Percentiles rank a stretch among this genome's conserved stretches.
Conservation (phyloP, 2,797 vertebrate species). For the Ctenopoma kingsleyae region DNA sequence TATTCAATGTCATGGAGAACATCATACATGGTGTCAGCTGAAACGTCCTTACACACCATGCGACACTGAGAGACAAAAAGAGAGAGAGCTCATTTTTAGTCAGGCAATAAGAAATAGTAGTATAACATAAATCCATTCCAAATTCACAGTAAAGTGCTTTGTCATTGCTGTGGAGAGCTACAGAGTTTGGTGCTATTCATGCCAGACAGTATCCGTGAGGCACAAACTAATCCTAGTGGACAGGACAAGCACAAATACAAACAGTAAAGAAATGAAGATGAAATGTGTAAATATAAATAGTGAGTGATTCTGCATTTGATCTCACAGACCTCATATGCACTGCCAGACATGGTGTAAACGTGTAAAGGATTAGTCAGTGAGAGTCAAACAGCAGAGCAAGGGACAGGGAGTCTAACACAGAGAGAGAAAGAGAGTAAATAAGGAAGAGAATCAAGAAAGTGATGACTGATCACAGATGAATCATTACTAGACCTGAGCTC, state of each 20-base stretch:
- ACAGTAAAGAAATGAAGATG: constrained; percentile 5
- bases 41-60: constrained; percentile 91
- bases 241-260: constrained; percentile 4
- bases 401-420: not conserved
- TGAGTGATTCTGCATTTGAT: constrained; percentile 7
- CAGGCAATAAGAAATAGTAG: not conserved
- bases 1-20: constrained; percentile 97
- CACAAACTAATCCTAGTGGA: not conserved
- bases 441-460: constrained; percentile 12
- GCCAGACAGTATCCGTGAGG: not conserved
- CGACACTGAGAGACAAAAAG: constrained; percentile 84
- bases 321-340: not conserved
- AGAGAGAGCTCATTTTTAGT: not conserved
- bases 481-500: constrained; percentile 47
- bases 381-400: constrained; percentile 5
- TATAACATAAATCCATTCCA: not conserved
- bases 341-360: constrained; percentile 1
- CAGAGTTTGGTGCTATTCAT: constrained; percentile 3
- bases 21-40: constrained; percentile 92
- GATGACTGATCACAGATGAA: constrained; percentile 38
- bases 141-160: constrained; percentile 6
- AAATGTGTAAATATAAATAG: not conserved
- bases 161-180: constrained; percentile 1
- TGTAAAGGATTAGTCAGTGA: constrained; percentile 7
- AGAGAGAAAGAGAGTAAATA: constrained; percentile 16